Percentiles rank a stretch among this genome's conserved stretches.
These are phyloP conservation scores for Chaetodon trifasciatus DNA, from an alignment of 2,797 vertebrate genomes.

Conservation along the genomic window DNA sequence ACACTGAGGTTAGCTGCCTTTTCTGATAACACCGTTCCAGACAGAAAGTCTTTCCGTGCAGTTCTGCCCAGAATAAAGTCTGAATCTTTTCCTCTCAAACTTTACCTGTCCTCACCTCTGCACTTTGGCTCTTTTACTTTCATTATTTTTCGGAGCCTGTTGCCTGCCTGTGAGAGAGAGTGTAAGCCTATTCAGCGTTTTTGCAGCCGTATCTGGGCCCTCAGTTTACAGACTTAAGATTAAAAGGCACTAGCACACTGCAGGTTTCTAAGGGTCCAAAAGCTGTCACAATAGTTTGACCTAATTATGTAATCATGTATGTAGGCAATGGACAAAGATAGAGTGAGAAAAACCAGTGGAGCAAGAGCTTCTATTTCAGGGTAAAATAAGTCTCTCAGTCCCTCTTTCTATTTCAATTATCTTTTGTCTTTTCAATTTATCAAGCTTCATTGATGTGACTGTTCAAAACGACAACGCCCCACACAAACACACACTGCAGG, in stretches of 20 bases:
- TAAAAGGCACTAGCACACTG: constrained; percentile 26
- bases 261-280: constrained; percentile 27
- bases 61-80: constrained; percentile 29
- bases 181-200: constrained; percentile 39
- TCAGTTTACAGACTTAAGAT: constrained; percentile 35
- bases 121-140: constrained; percentile 31
- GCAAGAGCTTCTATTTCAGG: not conserved
- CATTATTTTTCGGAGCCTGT: constrained; percentile 34
- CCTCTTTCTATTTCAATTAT: not conserved
- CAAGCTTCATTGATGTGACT: not conserved
- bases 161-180: constrained; percentile 7
- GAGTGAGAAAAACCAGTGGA: not conserved
- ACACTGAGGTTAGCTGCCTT: constrained; percentile 9
- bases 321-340: not conserved
- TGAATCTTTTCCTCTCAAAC: constrained; percentile 25
- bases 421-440: not conserved
- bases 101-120: constrained; percentile 29
- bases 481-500: constrained; percentile 10
- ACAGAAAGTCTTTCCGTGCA: constrained; percentile 4
- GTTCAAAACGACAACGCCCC: not conserved
- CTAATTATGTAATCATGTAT: constrained; percentile 33
- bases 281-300: constrained; percentile 33
- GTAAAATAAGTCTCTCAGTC: not conserved
- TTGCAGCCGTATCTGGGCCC: not conserved
- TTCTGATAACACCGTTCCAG: constrained; percentile 12